A percentile compares a stretch with the other conserved stretches of the same genome.
Conservation (phyloP, 2,113 vertebrate genomes). For the Scolopax mira region DNA sequence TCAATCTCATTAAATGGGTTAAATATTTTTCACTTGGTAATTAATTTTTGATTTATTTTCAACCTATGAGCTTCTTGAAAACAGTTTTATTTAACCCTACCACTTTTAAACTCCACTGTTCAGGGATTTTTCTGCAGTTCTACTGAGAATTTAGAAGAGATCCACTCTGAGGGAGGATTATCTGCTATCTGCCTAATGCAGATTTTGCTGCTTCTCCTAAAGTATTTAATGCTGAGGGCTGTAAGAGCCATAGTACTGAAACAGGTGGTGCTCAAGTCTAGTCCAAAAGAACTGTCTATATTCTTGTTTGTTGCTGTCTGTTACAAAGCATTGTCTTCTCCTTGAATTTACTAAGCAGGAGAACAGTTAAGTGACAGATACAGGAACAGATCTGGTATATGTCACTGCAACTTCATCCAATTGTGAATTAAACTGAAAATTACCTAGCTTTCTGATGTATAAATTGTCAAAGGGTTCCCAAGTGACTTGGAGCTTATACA, state of each 20-base stretch:
- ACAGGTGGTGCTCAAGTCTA: neutral
- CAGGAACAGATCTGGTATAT: neutral
- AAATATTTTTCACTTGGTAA: neutral
- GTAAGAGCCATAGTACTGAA: neutral
- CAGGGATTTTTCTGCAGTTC: neutral
- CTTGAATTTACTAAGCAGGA: neutral
- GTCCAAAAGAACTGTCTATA: neutral
- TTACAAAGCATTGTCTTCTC: neutral
- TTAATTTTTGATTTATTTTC: neutral
- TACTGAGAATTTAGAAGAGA: slow-evolving; percentile 21
- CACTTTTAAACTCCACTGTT: neutral
- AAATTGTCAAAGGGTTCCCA: neutral
- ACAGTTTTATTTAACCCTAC: neutral
- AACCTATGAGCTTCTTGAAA: neutral
- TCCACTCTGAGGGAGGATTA: slow-evolving; percentile 37
- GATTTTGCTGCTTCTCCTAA: slow-evolving; percentile 1
- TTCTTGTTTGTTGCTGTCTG: neutral
- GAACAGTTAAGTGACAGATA: neutral
- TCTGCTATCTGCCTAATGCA: slow-evolving; percentile 48
- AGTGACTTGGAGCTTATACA: neutral
- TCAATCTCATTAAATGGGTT: neutral
- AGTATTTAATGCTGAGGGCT: neutral
- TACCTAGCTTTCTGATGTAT: neutral
- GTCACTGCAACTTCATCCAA: neutral
- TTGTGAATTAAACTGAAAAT: neutral